Evolutionary conservation across 2,888 invertebrate species (phyloP), one percentile per base, ranked within the genome.

Genomic region (Tholera decimalis): DNA sequence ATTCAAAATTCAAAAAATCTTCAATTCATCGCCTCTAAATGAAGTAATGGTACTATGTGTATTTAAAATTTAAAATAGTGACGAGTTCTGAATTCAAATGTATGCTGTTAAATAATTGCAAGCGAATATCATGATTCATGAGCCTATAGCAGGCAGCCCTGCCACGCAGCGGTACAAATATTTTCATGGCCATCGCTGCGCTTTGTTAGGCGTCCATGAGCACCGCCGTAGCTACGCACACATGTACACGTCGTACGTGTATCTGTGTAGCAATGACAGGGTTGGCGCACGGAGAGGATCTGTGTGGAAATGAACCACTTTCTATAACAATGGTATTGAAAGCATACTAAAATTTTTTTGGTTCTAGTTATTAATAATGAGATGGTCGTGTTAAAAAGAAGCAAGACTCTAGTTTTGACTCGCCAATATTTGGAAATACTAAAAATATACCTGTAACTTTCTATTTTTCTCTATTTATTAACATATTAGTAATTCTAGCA

Each of bases 141-240:
- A 39, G 44, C 37, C 22, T 49, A 33, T 18, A 15, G 2, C 50
- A 24, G 69, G 26, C 77, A 82, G 57, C 78, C 80, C 74, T 82
- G 49, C 26, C 44, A 56, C 43, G 46, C 70, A 85, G 77, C 74
- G 80, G 80, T 86, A 86, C 88, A 90, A 91, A 86, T 87, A 90
- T 86, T 86, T 90, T 92, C 93, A 93, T 89, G 93, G 92, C 81
- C 93, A 88, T 83, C 74, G 84, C 87, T 93, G 93, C 92, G 92
- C 88, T 93, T 92, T 89, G 89, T 90, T 83, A 74, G 82, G 46
- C 79, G 91, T 92, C 90, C 90, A 83, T 90, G 90, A 88, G 76
- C 80, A 76, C 78, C 84, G 83, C 84, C 84, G 83, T 84, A 83
- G 50, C 80, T 58, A 77, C 79, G 56, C 79, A 75, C 80, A 80